Conservation (phyloP, 2,113 vertebrate genomes). For the Cyprinodon variegatus region DNA sequence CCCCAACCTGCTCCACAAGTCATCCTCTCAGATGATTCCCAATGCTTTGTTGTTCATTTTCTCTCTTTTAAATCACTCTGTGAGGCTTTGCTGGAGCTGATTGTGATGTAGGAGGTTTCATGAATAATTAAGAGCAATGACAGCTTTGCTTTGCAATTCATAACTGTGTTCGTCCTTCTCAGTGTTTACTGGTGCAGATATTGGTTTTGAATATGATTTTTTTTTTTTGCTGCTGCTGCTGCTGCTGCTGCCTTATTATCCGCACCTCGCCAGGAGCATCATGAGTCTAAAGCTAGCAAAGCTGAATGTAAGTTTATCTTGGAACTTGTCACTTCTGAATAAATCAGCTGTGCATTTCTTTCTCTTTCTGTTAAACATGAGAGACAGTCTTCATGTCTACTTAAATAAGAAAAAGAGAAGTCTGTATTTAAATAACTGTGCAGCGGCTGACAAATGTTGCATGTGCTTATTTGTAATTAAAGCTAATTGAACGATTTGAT, state of each 20-base stretch:
- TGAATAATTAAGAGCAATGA: conserved; percentile 67
- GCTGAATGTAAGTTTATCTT: conserved; percentile 51
- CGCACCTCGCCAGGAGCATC: conserved; percentile 36
- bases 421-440: conserved; percentile 49
- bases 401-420: conserved; percentile 36
- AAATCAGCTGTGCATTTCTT: conserved; percentile 37
- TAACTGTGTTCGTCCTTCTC: conserved; percentile 46
- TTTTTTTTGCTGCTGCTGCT: neutral
- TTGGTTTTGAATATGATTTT: conserved; percentile 46
- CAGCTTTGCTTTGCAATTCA: conserved; percentile 44
- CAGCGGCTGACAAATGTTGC: conserved; percentile 45
- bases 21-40: conserved; percentile 66
- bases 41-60: conserved; percentile 63
- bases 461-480: conserved; percentile 59
- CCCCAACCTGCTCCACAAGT: conserved; percentile 36
- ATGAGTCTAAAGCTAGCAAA: conserved; percentile 50
- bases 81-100: conserved; percentile 56
- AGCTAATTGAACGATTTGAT: conserved; percentile 62
- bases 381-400: conserved; percentile 28
- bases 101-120: conserved; percentile 52
- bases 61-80: conserved; percentile 31
- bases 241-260: conserved; percentile 34
- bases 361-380: conserved; percentile 43
- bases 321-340: conserved; percentile 37
- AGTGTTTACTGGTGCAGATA: conserved; percentile 53